A percentile compares a stretch with the other conserved stretches of the same genome.
Conservation (phyloP, 2,888 invertebrate species). For the Cremastobaeus sp. region DNA sequence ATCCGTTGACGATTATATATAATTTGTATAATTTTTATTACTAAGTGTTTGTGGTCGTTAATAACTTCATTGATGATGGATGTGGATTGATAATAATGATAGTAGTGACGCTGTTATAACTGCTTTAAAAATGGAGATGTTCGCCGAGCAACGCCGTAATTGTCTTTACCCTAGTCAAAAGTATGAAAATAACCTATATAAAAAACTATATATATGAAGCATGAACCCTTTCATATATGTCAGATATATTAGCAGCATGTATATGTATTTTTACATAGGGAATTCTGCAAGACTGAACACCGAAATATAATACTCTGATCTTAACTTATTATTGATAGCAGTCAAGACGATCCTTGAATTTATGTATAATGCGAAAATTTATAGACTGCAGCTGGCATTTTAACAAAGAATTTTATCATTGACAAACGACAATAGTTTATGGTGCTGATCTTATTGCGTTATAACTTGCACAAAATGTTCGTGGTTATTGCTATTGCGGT, state of each 20-base stretch:
- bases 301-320: slow-evolving; percentile 30
- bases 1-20: slow-evolving; percentile 13
- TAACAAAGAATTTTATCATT: slow-evolving; percentile 5
- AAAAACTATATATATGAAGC: too few relatives aligned
- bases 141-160: slow-evolving; percentile 6
- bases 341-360: slow-evolving; percentile 12
- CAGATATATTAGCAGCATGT: too few relatives aligned
- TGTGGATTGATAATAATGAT: background rate
- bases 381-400: background rate
- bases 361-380: slow-evolving; percentile 29
- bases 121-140: slow-evolving; percentile 26
- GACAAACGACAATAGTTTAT: background rate
- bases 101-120: slow-evolving; percentile 7
- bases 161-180: too few relatives aligned
- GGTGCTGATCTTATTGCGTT: slow-evolving; percentile 8
- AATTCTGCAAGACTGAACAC: slow-evolving; percentile 46
- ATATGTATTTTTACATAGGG: too few relatives aligned
- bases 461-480: too few relatives aligned
- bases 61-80: background rate
- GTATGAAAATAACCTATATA: too few relatives aligned
- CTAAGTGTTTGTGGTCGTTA: background rate
- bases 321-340: too few relatives aligned
- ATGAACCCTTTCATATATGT: too few relatives aligned
- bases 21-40: slow-evolving; percentile 2
- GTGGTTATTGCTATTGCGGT: too few relatives aligned